Evolutionary conservation across 2,888 invertebrate genomes (phyloP).

Genomic region (Hyalella azteca): DNA sequence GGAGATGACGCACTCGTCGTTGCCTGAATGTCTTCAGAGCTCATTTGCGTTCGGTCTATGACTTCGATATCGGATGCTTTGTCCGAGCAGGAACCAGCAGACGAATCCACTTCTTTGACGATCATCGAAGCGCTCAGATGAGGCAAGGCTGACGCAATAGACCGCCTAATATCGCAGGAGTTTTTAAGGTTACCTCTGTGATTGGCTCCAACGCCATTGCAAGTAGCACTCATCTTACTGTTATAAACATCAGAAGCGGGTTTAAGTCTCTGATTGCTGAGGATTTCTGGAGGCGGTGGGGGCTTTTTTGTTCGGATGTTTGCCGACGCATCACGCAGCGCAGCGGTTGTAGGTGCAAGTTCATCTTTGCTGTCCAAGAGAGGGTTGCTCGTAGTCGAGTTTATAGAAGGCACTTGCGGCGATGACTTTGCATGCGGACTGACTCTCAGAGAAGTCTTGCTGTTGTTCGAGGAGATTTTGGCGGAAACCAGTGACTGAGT

Average conservation of each 20-base stretch:
- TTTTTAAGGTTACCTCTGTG: neutral
- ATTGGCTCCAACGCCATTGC: neutral
- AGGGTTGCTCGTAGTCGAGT: constrained; percentile 23
- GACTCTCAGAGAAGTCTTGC: neutral
- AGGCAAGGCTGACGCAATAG: constrained; percentile 30
- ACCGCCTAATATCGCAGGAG: constrained; percentile 5
- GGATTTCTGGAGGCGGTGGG: neutral
- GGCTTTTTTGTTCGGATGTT: neutral
- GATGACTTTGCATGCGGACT: neutral
- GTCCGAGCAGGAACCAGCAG: neutral
- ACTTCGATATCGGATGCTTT: neutral
- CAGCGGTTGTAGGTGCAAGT: neutral
- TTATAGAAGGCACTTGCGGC: constrained; percentile 39
- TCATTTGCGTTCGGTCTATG: neutral
- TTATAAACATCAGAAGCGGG: neutral
- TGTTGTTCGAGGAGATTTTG: neutral
- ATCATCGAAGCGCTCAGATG: constrained; percentile 35
- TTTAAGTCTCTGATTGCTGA: neutral
- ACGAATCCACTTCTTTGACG: neutral
- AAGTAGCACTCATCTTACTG: neutral
- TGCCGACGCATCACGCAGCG: neutral
- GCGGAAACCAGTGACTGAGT: neutral
- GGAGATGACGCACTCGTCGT: neutral
- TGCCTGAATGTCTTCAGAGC: neutral
- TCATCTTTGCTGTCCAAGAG: neutral